Base-by-base conservation (phyloP, 1,140 invertebrate genomes). In the Trypoxylus dichotomus region DNA sequence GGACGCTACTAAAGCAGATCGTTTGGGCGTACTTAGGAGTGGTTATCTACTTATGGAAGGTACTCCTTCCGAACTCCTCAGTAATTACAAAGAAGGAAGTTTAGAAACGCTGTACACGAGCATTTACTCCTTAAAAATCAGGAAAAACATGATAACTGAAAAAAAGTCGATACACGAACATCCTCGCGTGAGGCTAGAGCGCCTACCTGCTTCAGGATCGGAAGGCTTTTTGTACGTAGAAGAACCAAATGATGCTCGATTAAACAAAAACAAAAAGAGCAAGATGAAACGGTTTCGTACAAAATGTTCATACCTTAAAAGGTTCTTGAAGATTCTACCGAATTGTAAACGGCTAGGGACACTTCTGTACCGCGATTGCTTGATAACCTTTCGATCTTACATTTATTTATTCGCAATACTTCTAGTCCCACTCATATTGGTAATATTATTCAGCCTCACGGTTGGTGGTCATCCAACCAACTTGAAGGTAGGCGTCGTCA, bases 1-100 rank as follows among this genome's bases (percentile, higher is more conserved):
- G 86, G 96, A 98, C 86, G 96, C 96, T 0, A 87, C 94, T 81
- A 94, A 96, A 88, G 95, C 95, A 43, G 91, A 96, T 85, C 92
- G 92, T 84, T 94, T 96, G n/a, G 78, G 78, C 5, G 37, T 79
- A 5, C 68, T 79, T n/a, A 29, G 78, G 13, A 58, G 32, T 13
- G 78, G 78, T 7, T 71, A 76, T 21, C 15, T 79, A 3, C 19
- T 79, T 13, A 32, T 79, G 24, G 78, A 79, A 72, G 78, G 75
- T 13, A 54, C 15, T 21, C 78, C 78, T 2, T 27, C n/a, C 25
- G 72, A 76, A 24, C 24, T 79, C 41, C 3, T 76, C 25, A 37
- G 13, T 5, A 43, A n/a, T n/a, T 43, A 73, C 47, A 74, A 73
- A 32, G 63, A 79, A 74, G 32, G 29, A 1, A 76, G 42, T 29